These are phyloP conservation scores for Philopotamus ludificatus DNA, from an alignment of 1,140 invertebrate species.

Conservation along the genomic window DNA sequence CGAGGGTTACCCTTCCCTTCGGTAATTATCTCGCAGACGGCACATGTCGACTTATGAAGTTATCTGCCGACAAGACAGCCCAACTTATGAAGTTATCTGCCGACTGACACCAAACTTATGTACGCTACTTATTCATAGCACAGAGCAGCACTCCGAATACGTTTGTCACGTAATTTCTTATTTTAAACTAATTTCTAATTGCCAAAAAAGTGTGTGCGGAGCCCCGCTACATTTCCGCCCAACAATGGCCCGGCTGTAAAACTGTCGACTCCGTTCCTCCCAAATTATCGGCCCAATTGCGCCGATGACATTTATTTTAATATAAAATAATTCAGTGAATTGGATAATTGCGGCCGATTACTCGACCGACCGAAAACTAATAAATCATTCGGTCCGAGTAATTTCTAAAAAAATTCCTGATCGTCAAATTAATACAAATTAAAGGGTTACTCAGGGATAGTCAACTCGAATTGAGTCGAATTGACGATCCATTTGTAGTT, in stretches of 20 bases:
- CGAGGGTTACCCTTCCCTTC: neutral
- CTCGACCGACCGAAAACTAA: slow-evolving; percentile 19
- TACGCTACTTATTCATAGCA: no score
- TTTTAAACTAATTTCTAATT: no score
- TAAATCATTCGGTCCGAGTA: slow-evolving; percentile 36
- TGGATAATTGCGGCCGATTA: slow-evolving; percentile 39
- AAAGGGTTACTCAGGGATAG: neutral
- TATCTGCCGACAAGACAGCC: no score
- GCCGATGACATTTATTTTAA: slow-evolving; percentile 42
- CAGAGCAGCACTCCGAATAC: no score
- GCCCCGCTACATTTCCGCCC: no score
- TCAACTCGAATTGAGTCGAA: no score
- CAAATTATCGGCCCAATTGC: slow-evolving; percentile 40
- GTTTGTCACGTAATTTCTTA: no score
- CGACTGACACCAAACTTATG: no score
- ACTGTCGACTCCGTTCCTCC: neutral
- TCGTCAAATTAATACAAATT: neutral
- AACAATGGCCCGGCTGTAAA: slow-evolving; percentile 36
- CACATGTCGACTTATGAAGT: slow-evolving; percentile 8
- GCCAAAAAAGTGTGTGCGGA: no score
- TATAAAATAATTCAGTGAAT: slow-evolving; percentile 42
- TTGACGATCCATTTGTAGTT: no score
- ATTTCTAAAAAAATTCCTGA: neutral
- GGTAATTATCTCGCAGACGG: slow-evolving; percentile 24
- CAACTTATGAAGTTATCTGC: no score